Base-by-base conservation (phyloP, 2,113 vertebrate genomes). In the Copsychus sechellarum region DNA sequence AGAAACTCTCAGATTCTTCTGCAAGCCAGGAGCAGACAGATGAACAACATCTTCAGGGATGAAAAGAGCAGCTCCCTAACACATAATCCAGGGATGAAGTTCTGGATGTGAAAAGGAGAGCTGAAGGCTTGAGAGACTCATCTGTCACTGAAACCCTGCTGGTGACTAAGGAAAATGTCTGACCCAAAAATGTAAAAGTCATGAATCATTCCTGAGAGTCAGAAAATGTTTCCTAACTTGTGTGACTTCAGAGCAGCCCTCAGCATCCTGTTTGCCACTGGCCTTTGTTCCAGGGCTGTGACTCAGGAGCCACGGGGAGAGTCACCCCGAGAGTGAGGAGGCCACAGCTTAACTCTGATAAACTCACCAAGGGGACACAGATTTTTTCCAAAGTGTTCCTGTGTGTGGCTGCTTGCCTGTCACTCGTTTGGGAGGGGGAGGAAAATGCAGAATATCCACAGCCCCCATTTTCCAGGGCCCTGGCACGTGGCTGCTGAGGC, bases 221-320 rank as follows among this genome's bases (percentile, higher is more conserved):
- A 82, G 60, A 85, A 26, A 57, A 38, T 14, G 18, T 86, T 93
- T 89, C 25, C 18, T 51, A 87, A 89, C 38, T 25, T 17, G 12
- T 15, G 6, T 81, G 84, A 71, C n/a, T 85, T 60, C 48, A 65
- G 74, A 70, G 12, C 36, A 92, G 17, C 42, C 29, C 81, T 70
- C 78, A 62, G 81, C 87, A 91, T 96, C 87, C 96, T 95, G 92
- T 90, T 82, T 89, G 87, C 84, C 90, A 23, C 50, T 14, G 14
- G 74, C 89, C 81, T 83, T 88, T 88, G 86, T 70, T 61, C 48
- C 9, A 18, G 38, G 62, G 54, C 84, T 62, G 18, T 34, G 60
- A 28, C 51, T 65, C 48, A 36, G 50, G 45, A 16, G 23, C 60
- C 47, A 0, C 1, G 36, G 72, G 42, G n/a, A 65, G 26, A 25